Evolutionary conservation across 2,888 invertebrate genomes (phyloP), one percentile per base, ranked within the genome.

Genomic region (Phragmatobia fuliginosa): DNA sequence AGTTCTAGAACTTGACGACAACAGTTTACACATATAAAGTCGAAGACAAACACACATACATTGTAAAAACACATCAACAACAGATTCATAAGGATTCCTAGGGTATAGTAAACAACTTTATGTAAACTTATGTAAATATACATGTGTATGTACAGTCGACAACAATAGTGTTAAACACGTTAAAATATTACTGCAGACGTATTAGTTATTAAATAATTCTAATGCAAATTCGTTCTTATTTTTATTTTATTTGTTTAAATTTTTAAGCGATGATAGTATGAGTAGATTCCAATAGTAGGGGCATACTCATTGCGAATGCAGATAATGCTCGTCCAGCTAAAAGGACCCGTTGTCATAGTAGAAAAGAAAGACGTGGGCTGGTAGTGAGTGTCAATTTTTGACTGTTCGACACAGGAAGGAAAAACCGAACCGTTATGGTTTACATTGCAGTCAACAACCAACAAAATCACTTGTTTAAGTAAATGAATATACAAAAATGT

Each of bases 1-100:
- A 49, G 45, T 8, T n/a, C 45, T 49, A 49, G n/a, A 49, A 2
- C 45, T n/a, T 52, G 52, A 11, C 25, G 25, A 25, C 11, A 11
- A 25, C 25, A 25, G 28, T 25, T 25, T 52, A 56, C 56, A 32
- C n/a, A 63, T 1, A 41, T 18, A 49, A 63, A 63, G 28, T n/a
- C n/a, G 25, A 25, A 56, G 14, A 5, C 28, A 63, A 33, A 41
- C 59, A 61, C 49, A 61, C 60, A 67, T 36, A 67, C 49, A 56
- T 56, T 36, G 56, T 61, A 49, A 66, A 41, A 14, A 61, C 64
- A 52, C 1, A 63, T 28, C 32, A 66, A 66, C 56, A 77, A 63
- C 52, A 68, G 25, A 49, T 49, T 61, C 41, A 67, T n/a, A 36
- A 32, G 21, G 36, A 28, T 36, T 14, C 59, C 59, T 18, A 21